Conservation (phyloP, 1,140 invertebrate genomes). For the Argopecten irradians region DNA sequence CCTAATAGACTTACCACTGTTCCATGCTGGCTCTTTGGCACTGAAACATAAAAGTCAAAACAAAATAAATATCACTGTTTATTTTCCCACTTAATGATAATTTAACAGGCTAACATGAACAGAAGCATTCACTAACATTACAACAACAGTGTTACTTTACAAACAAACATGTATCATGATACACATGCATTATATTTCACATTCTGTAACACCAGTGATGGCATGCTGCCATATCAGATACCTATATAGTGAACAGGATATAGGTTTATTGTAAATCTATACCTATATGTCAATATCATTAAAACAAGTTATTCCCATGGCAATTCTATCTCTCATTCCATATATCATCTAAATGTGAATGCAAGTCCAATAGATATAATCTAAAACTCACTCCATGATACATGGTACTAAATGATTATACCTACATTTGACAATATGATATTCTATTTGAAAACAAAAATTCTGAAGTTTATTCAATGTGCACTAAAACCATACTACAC, state of each 20-base stretch:
- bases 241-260: not conserved
- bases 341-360: not conserved
- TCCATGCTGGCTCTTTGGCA: slow-evolving; percentile 56
- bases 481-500: not conserved
- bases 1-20: slow-evolving; percentile 50
- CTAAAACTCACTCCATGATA: not conserved
- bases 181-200: not conserved
- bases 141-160: not conserved
- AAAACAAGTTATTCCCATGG: not conserved
- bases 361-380: not conserved
- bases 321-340: not conserved
- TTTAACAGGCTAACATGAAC: not conserved
- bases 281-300: not conserved
- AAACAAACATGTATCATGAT: not conserved
- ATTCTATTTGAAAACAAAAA: not conserved
- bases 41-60: slow-evolving; percentile 50
- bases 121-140: not conserved
- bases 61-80: not conserved
- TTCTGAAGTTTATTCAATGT: not conserved
- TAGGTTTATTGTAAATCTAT: not conserved
- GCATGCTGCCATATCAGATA: slow-evolving; percentile 9
- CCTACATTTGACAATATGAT: not conserved
- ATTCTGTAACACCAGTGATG: not conserved
- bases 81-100: not conserved
- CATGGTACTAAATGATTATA: not conserved